Evolutionary conservation across 1,140 invertebrate genomes (phyloP).

Genomic region (Sarcophaga bullata): DNA sequence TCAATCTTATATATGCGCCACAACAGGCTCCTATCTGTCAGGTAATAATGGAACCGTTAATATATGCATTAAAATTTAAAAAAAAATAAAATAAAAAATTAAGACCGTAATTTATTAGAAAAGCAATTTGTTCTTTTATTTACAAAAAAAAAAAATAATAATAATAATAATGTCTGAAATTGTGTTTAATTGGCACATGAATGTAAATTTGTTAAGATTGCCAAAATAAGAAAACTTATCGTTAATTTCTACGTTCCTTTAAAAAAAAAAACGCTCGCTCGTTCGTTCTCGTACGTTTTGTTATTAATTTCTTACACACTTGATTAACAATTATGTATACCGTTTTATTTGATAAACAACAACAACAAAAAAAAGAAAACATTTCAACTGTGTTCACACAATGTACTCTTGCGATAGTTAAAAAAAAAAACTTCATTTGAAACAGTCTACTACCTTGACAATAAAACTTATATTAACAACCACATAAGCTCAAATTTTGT

Average conservation of each 20-base stretch:
- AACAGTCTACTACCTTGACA: too few species aligned
- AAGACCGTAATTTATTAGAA: conserved; percentile 30
- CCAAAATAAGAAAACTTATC: background rate
- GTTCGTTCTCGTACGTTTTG: conserved; percentile 17
- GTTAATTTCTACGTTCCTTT: conserved; percentile 22
- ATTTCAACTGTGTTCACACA: conserved; percentile 7
- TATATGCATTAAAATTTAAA: conserved; percentile 14
- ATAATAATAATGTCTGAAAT: background rate
- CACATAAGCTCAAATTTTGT: too few species aligned
- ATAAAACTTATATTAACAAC: too few species aligned
- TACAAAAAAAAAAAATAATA: background rate
- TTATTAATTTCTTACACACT: conserved; percentile 17
- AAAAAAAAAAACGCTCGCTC: background rate
- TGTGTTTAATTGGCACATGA: conserved; percentile 1
- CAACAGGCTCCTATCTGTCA: conserved; percentile 34
- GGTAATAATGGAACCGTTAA: conserved; percentile 17
- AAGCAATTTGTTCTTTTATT: conserved; percentile 13
- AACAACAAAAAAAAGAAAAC: background rate
- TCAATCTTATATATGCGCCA: conserved; percentile 25
- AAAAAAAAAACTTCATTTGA: background rate
- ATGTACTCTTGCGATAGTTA: conserved; percentile 2
- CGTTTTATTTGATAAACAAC: background rate
- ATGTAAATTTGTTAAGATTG: conserved; percentile 18
- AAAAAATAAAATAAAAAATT: conserved; percentile 1
- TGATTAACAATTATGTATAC: background rate